phyloP scores from a whole-genome alignment of 2,797 vertebrate genomes.

The Gadopsis marmoratus region DNA sequence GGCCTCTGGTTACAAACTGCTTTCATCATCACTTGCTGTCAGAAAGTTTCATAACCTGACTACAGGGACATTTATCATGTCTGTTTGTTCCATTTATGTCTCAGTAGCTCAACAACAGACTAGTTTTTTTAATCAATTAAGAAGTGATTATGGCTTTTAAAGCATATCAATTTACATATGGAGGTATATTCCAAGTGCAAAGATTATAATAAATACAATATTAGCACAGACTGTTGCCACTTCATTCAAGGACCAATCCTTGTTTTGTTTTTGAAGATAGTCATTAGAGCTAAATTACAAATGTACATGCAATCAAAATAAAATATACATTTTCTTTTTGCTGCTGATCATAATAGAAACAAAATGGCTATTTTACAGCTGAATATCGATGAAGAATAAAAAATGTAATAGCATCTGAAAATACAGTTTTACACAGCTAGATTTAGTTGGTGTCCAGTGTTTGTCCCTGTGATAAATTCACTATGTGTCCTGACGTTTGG shows the following conservation, averaged over 20 bases:
- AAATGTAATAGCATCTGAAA: not conserved
- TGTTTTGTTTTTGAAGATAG: not conserved
- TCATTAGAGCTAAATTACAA: not conserved
- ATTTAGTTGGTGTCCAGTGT: not conserved
- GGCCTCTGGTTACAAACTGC: not conserved
- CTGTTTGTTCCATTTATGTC: not conserved
- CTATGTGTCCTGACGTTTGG: not conserved
- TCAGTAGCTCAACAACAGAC: not conserved
- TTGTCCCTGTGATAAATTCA: not conserved
- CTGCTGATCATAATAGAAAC: not conserved
- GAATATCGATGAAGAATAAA: not conserved
- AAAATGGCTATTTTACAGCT: not conserved
- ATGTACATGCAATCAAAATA: not conserved
- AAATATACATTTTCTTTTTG: not conserved
- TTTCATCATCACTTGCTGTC: conserved; percentile 21
- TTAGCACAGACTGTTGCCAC: not conserved
- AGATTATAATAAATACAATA: not conserved
- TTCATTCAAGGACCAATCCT: not conserved
- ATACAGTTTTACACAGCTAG: not conserved
- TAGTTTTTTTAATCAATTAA: not conserved
- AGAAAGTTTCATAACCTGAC: conserved; percentile 24
- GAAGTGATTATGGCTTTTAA: not conserved
- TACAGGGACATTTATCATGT: conserved; percentile 37
- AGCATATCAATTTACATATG: not conserved
- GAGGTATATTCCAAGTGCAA: not conserved